These are phyloP conservation scores for Zosterops japonicus DNA, from an alignment of 2,113 vertebrate species.

Conservation along the genomic window DNA sequence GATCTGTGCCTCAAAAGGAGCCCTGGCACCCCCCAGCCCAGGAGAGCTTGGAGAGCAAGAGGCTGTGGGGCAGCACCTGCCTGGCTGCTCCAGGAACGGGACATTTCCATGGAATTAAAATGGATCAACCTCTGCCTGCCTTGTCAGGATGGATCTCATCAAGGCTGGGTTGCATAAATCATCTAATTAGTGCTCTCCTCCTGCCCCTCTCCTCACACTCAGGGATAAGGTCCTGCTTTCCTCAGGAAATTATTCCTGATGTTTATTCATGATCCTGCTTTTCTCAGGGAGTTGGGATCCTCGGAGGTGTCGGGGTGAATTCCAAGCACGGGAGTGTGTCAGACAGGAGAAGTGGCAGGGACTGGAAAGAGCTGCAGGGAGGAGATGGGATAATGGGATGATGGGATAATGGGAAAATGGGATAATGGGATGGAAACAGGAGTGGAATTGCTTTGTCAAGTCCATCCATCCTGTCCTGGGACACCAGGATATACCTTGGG, in stretches of 20 bases:
- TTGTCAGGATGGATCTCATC: background rate
- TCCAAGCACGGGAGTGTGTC: rapidly evolving
- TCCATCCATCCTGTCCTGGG: background rate
- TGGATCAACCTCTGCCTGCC: background rate
- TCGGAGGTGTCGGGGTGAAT: rapidly evolving
- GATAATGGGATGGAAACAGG: background rate
- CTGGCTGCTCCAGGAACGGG: background rate
- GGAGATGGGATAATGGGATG: too few relatives aligned
- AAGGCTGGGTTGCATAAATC: conserved; percentile 2
- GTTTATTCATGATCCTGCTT: conserved; percentile 9
- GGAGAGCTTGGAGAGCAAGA: background rate
- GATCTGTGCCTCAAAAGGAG: background rate
- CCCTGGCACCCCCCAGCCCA: rapidly evolving
- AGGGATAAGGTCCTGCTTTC: background rate
- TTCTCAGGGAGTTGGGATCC: background rate
- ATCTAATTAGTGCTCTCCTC: background rate
- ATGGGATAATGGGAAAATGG: too few relatives aligned
- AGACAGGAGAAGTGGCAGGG: background rate
- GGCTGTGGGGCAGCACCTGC: background rate
- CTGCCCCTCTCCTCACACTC: background rate
- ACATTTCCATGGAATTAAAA: background rate
- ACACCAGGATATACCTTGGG: background rate
- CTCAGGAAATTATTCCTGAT: background rate
- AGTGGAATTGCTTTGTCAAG: rapidly evolving
- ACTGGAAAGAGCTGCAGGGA: rapidly evolving